Percentiles rank a stretch among this genome's conserved stretches.
phyloP scores from a whole-genome alignment of 1,140 invertebrate genomes.

The Pseudomyrmex concolor region DNA sequence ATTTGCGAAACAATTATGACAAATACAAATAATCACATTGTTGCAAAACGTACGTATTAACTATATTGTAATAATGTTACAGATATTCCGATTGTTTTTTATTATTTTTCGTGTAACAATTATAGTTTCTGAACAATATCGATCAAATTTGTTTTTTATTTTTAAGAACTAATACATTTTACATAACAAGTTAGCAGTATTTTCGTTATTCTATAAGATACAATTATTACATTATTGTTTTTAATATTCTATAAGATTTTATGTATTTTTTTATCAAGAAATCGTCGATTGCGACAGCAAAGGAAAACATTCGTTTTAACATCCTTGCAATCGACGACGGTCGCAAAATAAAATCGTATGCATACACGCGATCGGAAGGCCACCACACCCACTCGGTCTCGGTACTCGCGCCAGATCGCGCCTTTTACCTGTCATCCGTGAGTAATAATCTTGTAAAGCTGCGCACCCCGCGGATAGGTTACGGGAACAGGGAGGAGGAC shows the following conservation, averaged over 20 bases:
- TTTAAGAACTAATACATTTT: background rate
- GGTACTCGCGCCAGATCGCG: slow-evolving; percentile 56
- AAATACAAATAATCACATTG: background rate
- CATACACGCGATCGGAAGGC: slow-evolving; percentile 41
- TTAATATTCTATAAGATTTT: background rate
- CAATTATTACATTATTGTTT: no score
- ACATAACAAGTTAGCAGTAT: background rate
- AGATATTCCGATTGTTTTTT: background rate
- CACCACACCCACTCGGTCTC: slow-evolving; percentile 48
- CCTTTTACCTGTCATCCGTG: slow-evolving; percentile 75
- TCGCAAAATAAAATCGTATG: slow-evolving; percentile 56
- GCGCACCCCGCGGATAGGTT: slow-evolving; percentile 65
- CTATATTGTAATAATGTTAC: background rate
- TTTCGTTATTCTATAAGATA: no score
- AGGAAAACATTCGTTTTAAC: background rate
- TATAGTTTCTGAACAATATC: background rate
- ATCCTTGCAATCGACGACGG: slow-evolving; percentile 17
- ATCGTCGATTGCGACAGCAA: background rate
- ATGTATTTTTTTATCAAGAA: background rate
- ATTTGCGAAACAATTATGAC: slow-evolving; percentile 14
- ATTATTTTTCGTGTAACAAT: no score
- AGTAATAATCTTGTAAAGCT: slow-evolving; percentile 78
- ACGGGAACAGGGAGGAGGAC: slow-evolving; percentile 60
- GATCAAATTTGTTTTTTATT: background rate
- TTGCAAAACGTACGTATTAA: background rate